These are phyloP conservation scores for Nemotelus nigrinus DNA, from an alignment of 2,888 invertebrate genomes.

Conservation along the genomic window DNA sequence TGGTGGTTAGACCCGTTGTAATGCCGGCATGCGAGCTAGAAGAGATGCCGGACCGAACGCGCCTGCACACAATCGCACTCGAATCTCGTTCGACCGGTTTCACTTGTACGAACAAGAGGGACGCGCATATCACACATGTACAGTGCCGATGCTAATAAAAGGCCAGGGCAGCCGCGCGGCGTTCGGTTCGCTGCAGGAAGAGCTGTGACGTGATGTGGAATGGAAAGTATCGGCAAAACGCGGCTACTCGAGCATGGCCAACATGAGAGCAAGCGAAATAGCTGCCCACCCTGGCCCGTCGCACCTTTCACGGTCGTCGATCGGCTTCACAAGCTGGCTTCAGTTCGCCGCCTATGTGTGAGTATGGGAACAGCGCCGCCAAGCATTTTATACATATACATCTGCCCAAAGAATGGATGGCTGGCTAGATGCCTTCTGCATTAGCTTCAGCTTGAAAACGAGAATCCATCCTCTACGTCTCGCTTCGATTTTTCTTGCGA, in stretches of 20 bases:
- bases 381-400: constrained; percentile 30
- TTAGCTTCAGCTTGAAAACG: constrained; percentile 41
- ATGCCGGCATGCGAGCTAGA: constrained; percentile 26
- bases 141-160: constrained; percentile 42
- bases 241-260: constrained; percentile 24
- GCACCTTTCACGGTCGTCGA: constrained; percentile 13
- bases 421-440: constrained; percentile 4
- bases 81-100: constrained; percentile 50
- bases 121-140: constrained; percentile 47
- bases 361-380: constrained; percentile 40
- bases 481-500: constrained; percentile 49
- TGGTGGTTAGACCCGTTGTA: background rate
- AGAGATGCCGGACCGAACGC: background rate
- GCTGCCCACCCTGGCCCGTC: background rate
- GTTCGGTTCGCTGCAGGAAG: background rate
- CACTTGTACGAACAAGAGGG: constrained; percentile 47
- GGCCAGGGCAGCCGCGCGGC: constrained; percentile 40
- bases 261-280: constrained; percentile 3
- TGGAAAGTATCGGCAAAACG: constrained; percentile 32
- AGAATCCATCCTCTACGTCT: constrained; percentile 47
- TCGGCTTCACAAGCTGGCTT: constrained; percentile 13
- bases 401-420: background rate
- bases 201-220: constrained; percentile 26
- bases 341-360: constrained; percentile 18
- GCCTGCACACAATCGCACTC: constrained; percentile 5